A percentile compares a stretch with the other conserved stretches of the same genome.
Conservation (phyloP, 2,888 invertebrate genomes). For the Lathronympha strigana region DNA sequence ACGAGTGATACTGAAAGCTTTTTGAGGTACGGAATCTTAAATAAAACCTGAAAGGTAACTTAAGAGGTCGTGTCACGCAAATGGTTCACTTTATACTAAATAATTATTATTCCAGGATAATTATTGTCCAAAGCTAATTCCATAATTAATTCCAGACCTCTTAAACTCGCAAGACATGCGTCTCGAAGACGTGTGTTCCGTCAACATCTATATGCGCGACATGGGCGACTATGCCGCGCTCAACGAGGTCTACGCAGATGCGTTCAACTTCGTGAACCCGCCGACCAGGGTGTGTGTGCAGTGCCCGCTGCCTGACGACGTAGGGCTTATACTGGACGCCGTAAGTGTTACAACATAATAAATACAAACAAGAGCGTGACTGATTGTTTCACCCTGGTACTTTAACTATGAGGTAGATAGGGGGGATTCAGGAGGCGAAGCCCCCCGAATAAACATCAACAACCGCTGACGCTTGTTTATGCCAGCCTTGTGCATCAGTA, state of each 20-base stretch:
- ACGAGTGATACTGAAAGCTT: too few relatives aligned
- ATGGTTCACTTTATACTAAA: too few relatives aligned
- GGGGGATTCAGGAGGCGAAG: too few relatives aligned
- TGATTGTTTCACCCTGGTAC: too few relatives aligned
- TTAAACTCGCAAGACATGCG: constrained; percentile 78
- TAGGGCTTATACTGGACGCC: constrained; percentile 91
- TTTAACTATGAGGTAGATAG: too few relatives aligned
- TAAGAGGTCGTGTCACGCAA: too few relatives aligned
- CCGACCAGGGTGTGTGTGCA: constrained; percentile 95
- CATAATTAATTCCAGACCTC: constrained; percentile 70
- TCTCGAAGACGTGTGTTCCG: constrained; percentile 89
- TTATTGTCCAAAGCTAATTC: constrained; percentile 13
- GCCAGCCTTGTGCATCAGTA: too few relatives aligned
- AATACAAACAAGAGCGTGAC: too few relatives aligned
- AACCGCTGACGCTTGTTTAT: too few relatives aligned
- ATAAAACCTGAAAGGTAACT: too few relatives aligned
- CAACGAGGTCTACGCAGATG: constrained; percentile 90
- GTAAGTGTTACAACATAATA: constrained; percentile 66
- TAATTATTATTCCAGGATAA: not conserved
- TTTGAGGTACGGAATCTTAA: too few relatives aligned
- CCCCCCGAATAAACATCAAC: too few relatives aligned
- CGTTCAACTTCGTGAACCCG: constrained; percentile 90
- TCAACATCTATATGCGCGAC: constrained; percentile 92
- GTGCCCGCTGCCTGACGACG: constrained; percentile 87
- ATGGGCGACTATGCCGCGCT: constrained; percentile 91